Conservation (phyloP, 2,888 invertebrate species). For the Mallateleia sp. region DNA sequence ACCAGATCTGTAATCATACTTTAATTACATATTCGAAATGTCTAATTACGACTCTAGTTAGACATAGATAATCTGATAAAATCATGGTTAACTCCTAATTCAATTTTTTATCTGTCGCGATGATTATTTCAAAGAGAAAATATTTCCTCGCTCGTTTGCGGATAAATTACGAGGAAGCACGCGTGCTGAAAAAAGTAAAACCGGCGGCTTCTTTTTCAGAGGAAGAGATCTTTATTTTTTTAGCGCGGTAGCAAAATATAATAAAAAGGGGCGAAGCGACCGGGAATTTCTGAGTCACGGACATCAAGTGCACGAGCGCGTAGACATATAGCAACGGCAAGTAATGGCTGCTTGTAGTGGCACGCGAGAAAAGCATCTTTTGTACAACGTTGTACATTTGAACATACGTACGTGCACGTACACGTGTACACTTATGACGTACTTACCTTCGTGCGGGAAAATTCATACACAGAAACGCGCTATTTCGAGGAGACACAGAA, state of each 20-base stretch:
- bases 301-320: slow-evolving; percentile 73
- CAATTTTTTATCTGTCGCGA: too few relatives aligned
- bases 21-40: too few relatives aligned
- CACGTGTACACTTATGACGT: slow-evolving; percentile 17
- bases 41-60: too few relatives aligned
- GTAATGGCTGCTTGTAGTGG: slow-evolving; percentile 71
- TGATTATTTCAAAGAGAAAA: slow-evolving; percentile 35
- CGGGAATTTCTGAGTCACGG: slow-evolving; percentile 51
- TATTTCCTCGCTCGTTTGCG: slow-evolving; percentile 27
- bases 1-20: too few relatives aligned
- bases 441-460: slow-evolving; percentile 6
- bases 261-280: slow-evolving; percentile 40
- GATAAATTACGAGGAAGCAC: slow-evolving; percentile 48
- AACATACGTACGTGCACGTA: neutral
- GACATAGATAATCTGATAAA: too few relatives aligned
- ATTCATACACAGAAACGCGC: slow-evolving; percentile 5
- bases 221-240: slow-evolving; percentile 45
- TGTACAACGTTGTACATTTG: slow-evolving; percentile 45
- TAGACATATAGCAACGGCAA: slow-evolving; percentile 63
- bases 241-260: slow-evolving; percentile 38
- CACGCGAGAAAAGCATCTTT: slow-evolving; percentile 78
- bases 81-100: too few relatives aligned
- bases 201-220: too few relatives aligned
- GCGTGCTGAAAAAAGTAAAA: neutral
- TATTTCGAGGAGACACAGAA: slow-evolving; percentile 7